These are phyloP conservation scores for Seriola dumerili DNA, from an alignment of 2,113 vertebrate genomes.

Conservation along the genomic window DNA sequence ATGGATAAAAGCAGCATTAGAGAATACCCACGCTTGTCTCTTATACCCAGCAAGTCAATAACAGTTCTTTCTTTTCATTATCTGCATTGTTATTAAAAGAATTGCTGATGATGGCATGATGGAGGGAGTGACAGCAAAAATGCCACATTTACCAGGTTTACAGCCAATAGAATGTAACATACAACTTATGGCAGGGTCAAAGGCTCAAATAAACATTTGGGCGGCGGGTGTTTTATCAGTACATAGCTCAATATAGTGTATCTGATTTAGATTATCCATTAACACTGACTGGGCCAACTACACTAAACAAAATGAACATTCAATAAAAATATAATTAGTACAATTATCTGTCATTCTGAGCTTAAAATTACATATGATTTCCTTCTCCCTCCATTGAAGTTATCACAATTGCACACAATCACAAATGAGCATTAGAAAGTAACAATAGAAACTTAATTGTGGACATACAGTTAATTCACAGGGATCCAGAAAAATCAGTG, in stretches of 20 bases:
- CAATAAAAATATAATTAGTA: not conserved
- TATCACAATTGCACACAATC: not conserved
- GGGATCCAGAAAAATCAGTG: no score
- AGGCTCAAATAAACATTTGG: constrained; percentile 9
- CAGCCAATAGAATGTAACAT: not conserved
- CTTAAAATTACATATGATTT: not conserved
- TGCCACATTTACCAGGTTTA: not conserved
- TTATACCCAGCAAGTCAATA: not conserved
- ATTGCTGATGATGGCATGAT: not conserved
- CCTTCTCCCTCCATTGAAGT: not conserved
- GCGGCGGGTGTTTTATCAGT: not conserved
- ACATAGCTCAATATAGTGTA: not conserved
- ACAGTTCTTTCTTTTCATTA: no score
- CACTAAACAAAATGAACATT: not conserved
- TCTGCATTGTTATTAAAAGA: not conserved
- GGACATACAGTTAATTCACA: not conserved
- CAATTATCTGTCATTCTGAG: not conserved
- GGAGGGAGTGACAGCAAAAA: not conserved
- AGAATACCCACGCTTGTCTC: not conserved
- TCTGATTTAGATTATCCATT: not conserved
- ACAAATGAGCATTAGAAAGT: not conserved
- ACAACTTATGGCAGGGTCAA: not conserved
- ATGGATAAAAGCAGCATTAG: not conserved
- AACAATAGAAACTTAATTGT: not conserved
- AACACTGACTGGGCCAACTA: not conserved